These are phyloP conservation scores for Schizopygopsis pylzovi DNA, from an alignment of 2,797 vertebrate species.

Conservation along the genomic window DNA sequence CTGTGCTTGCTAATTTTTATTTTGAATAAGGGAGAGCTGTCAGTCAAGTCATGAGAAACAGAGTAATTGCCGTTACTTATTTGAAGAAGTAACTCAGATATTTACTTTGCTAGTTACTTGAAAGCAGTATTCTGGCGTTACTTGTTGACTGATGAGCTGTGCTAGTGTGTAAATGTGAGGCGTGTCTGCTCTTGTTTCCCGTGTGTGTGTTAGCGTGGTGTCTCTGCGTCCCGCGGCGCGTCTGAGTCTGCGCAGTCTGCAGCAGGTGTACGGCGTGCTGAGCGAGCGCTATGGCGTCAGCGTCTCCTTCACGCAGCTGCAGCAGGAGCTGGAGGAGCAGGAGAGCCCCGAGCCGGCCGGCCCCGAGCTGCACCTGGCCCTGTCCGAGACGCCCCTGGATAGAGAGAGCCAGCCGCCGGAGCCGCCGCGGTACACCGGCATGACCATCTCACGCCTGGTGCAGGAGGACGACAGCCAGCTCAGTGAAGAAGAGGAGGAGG, in stretches of 20 bases:
- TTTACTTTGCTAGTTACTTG: no score
- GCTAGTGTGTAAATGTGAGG: no score
- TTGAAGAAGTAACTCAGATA: no score
- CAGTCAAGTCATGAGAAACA: no score
- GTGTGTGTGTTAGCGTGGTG: no score
- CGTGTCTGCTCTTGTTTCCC: neutral
- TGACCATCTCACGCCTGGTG: constrained; percentile 72
- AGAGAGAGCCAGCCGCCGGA: neutral
- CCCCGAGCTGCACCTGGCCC: neutral
- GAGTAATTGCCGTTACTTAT: no score
- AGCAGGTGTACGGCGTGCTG: constrained; percentile 62
- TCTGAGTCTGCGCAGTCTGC: constrained; percentile 55
- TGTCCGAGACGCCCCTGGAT: constrained; percentile 10
- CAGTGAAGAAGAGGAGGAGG: constrained; percentile 36
- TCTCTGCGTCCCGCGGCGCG: neutral
- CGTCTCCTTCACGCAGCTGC: constrained; percentile 67
- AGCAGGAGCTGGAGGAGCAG: constrained; percentile 64
- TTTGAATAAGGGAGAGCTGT: no score
- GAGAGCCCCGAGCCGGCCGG: neutral
- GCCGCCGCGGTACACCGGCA: neutral
- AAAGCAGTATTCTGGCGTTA: no score
- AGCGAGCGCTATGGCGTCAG: constrained; percentile 13
- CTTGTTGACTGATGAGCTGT: no score
- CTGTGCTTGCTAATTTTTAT: no score
- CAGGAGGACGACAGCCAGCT: constrained; percentile 73